Percentiles rank a stretch among this genome's conserved stretches.
Conservation (phyloP, 2,888 invertebrate species). For the Trichogramma dendrolimi region DNA sequence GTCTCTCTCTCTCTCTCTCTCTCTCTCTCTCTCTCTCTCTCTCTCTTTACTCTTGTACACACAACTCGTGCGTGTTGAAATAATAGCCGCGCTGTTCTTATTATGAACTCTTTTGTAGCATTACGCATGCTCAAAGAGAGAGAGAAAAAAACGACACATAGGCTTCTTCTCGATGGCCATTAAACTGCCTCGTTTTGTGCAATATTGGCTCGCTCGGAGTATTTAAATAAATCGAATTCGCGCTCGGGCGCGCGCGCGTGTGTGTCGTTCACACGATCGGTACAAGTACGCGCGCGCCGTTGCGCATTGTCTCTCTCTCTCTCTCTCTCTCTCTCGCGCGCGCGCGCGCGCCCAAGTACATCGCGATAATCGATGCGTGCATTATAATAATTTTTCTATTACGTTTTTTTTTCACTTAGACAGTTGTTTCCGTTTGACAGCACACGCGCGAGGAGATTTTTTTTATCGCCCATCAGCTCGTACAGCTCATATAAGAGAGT, state of each 20-base stretch:
- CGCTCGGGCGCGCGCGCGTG: neutral
- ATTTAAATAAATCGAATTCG: neutral
- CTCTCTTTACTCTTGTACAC: neutral
- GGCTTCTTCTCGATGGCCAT: neutral
- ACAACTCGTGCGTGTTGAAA: constrained; percentile 43
- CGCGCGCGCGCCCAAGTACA: constrained; percentile 17
- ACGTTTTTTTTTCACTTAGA: no score
- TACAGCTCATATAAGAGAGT: no score
- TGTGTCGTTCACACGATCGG: no score
- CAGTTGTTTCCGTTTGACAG: no score
- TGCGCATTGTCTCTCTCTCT: constrained; percentile 4
- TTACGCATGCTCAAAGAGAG: no score
- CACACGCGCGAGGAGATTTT: no score
- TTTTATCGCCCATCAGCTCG: no score
- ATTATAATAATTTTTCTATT: no score
- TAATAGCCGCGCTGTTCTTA: constrained; percentile 48
- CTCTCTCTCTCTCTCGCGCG: neutral
- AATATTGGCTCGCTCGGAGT: neutral
- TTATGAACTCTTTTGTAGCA: constrained; percentile 33
- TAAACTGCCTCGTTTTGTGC: neutral
- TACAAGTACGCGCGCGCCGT: neutral
- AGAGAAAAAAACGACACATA: constrained; percentile 1
- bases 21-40: constrained; percentile 22
- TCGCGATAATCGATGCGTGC: constrained; percentile 17
- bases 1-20: constrained; percentile 15